Percentiles rank a stretch among this genome's conserved stretches.
These are phyloP conservation scores for Hydrolagus colliei DNA, from an alignment of 2,797 vertebrate species.

Conservation along the genomic window DNA sequence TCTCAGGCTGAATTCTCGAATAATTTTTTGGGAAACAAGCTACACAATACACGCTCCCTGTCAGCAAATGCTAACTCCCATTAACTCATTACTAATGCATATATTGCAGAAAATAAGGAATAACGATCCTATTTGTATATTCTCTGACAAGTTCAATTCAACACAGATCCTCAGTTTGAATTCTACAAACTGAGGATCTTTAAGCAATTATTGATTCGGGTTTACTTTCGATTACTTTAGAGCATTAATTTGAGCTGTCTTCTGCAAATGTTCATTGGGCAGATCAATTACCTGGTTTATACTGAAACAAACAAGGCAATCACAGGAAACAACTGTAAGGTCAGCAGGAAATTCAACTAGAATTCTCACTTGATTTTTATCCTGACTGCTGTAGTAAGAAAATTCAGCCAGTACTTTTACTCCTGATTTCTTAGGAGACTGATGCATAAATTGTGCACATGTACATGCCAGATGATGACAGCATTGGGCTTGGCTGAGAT, in stretches of 20 bases:
- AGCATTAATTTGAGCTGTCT: not conserved
- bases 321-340: too few relatives aligned
- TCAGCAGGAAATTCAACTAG: conserved; percentile 27
- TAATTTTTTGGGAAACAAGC: not conserved
- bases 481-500: conserved; percentile 30
- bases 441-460: not conserved
- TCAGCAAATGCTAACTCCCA: not conserved
- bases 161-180: not conserved
- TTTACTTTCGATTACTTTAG: not conserved
- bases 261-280: not conserved
- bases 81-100: not conserved
- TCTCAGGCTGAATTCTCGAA: too few relatives aligned
- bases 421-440: not conserved
- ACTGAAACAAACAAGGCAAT: not conserved
- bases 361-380: too few relatives aligned
- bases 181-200: not conserved
- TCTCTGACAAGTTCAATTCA: not conserved
- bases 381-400: not conserved
- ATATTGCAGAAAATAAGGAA: not conserved
- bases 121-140: not conserved
- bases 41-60: not conserved
- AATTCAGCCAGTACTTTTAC: not conserved
- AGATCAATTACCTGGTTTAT: not conserved
- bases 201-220: too few relatives aligned
- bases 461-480: not conserved